Base-by-base conservation (phyloP, 1,140 invertebrate genomes). In the Drosophila obscura region DNA sequence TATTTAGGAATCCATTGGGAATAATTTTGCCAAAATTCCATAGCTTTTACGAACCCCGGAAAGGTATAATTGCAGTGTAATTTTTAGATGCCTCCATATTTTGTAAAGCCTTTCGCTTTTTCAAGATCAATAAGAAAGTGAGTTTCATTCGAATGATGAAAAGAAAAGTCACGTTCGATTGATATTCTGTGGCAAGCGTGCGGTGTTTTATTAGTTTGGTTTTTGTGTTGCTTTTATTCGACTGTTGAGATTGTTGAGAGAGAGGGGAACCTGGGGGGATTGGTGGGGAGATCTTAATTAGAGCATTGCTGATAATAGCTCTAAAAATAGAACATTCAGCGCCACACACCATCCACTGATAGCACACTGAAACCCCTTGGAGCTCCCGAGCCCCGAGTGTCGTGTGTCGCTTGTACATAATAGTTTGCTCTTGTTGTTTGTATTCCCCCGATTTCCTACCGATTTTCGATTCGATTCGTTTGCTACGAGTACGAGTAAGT, bases 281-380 rank as follows among this genome's bases (percentile, higher is more conserved):
- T 11, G 35, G 71, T 67, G 73, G 73, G 73, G 71, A 87, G 82
- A 87, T 87, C 82, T 88, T 87, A 87, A 87, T 87, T 87, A 87
- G 82, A 87, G 75, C 82, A 87, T 46, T 52, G 52, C 82, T 87
- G 82, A 87, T 87, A 87, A 87, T 87, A 60, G 43, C 65, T 61
- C 78, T 87, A 87, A 76, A 87, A 68, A 88, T 87, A 87, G 66
- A 64, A 71, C 46, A 13, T 68, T 71, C 56, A 56, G 53, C 66
- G 41, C 64, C 64, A 58, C 66, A 65, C 35, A 39, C 35, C 35
- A 39, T 39, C 11, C 35, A 39, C 82, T 87, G 82, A 87, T 87
- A 87, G 82, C 82, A 73, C 35, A 62, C 35, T 39, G 35, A 13
- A 39, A 11, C 11, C 35, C 9, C 26, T 28, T 5, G 7, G 7